Evolutionary conservation across 2,888 invertebrate genomes (phyloP).

Genomic region (Heteropelma amictum): DNA sequence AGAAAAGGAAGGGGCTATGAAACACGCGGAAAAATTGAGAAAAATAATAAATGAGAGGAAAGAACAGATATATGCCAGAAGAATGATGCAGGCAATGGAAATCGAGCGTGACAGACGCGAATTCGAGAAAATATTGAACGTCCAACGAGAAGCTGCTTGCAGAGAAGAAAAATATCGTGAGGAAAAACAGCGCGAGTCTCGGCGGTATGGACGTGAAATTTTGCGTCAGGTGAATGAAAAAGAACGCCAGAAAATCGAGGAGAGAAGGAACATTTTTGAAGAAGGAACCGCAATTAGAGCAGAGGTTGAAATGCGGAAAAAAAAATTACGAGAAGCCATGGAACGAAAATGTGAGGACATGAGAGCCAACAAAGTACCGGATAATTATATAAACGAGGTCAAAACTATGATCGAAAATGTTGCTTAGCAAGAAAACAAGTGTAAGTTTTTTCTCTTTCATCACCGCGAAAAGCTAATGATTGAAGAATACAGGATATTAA

Average conservation of each 20-base stretch:
- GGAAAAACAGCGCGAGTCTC: constrained; percentile 76
- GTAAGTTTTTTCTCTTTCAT: too few relatives aligned
- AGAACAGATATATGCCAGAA: constrained; percentile 81
- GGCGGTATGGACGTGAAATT: constrained; percentile 82
- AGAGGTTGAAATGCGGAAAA: constrained; percentile 81
- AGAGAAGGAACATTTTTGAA: constrained; percentile 82
- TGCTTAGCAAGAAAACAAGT: constrained; percentile 52
- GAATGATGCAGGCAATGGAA: constrained; percentile 83
- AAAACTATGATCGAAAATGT: constrained; percentile 72
- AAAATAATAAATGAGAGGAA: constrained; percentile 80
- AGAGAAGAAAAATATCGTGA: constrained; percentile 79
- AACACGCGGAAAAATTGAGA: constrained; percentile 79
- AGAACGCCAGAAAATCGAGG: constrained; percentile 82
- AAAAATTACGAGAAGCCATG: constrained; percentile 79
- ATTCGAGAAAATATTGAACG: constrained; percentile 81
- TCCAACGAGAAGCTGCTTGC: constrained; percentile 80
- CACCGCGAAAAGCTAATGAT: too few relatives aligned
- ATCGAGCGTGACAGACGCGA: constrained; percentile 83
- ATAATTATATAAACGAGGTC: constrained; percentile 80
- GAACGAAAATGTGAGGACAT: constrained; percentile 81
- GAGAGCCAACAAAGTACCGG: constrained; percentile 80
- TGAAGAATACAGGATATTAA: too few relatives aligned
- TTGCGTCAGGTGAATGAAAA: constrained; percentile 85
- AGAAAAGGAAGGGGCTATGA: constrained; percentile 82
- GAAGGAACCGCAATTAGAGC: constrained; percentile 83